Percentiles rank a stretch among this genome's conserved stretches.
Conservation (phyloP, 2,888 invertebrate species). For the Griposia aprilina region DNA sequence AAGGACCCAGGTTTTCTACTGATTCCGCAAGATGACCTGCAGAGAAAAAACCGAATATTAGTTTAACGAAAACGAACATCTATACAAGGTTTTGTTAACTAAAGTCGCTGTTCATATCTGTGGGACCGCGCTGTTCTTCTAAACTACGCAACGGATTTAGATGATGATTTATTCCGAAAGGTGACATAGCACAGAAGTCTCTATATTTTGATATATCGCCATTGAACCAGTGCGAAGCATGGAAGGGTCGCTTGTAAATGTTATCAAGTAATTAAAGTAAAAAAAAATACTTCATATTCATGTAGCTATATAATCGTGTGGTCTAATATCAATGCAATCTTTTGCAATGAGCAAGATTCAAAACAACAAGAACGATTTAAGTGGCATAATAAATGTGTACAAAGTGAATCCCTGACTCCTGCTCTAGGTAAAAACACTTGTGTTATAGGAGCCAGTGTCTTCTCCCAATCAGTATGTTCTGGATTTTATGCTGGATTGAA, state of each 20-base stretch:
- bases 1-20: conserved; percentile 86
- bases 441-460: too few species aligned
- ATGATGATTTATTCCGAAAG: not conserved
- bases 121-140: not conserved
- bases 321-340: not conserved
- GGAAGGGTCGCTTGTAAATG: not conserved
- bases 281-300: not conserved
- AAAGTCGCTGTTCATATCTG: not conserved
- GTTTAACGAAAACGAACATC: not conserved
- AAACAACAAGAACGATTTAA: not conserved
- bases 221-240: not conserved
- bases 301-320: not conserved
- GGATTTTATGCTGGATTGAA: too few species aligned
- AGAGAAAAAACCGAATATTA: conserved; percentile 15
- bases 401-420: too few species aligned
- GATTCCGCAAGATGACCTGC: conserved; percentile 84
- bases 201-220: not conserved
- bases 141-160: not conserved
- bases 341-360: not conserved
- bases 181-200: not conserved
- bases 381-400: too few species aligned
- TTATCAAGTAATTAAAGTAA: not conserved
- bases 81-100: not conserved
- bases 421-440: too few species aligned
- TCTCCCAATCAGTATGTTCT: too few species aligned